These are phyloP conservation scores for Neodon shergylaensis DNA, from an alignment of 2,113 vertebrate genomes.

Conservation along the genomic window DNA sequence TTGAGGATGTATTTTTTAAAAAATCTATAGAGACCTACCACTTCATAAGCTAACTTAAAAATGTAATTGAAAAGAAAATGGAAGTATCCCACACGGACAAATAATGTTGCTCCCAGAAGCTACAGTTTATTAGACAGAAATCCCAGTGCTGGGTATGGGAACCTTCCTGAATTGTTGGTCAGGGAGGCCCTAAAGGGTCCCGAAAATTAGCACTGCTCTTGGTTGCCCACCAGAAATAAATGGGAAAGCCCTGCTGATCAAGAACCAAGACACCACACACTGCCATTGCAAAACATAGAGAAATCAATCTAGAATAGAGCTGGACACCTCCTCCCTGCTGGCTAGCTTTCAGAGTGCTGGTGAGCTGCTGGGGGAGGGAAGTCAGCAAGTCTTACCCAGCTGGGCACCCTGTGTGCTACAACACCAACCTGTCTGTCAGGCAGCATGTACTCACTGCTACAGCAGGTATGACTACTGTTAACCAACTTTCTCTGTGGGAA, in stretches of 20 bases:
- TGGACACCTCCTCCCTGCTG: not conserved
- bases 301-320: not conserved
- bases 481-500: not conserved
- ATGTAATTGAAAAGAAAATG: not conserved
- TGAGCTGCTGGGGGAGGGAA: not conserved
- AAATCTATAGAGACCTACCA: not conserved
- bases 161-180: not conserved
- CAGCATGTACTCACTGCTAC: not conserved
- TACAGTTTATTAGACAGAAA: not conserved
- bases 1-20: not conserved
- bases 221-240: not conserved
- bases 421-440: not conserved
- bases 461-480: not conserved
- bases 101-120: not conserved
- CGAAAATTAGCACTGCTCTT: not conserved
- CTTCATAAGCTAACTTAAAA: not conserved
- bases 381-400: not conserved
- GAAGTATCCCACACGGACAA: not conserved
- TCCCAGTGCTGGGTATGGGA: not conserved
- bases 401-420: not conserved
- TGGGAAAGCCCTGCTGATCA: not conserved
- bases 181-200: not conserved
- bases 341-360: not conserved
- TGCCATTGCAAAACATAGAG: not conserved
- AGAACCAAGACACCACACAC: not conserved